A percentile compares a stretch with the other conserved stretches of the same genome.
Conservation (phyloP, 2,113 vertebrate species). For the Salvator merianae region DNA sequence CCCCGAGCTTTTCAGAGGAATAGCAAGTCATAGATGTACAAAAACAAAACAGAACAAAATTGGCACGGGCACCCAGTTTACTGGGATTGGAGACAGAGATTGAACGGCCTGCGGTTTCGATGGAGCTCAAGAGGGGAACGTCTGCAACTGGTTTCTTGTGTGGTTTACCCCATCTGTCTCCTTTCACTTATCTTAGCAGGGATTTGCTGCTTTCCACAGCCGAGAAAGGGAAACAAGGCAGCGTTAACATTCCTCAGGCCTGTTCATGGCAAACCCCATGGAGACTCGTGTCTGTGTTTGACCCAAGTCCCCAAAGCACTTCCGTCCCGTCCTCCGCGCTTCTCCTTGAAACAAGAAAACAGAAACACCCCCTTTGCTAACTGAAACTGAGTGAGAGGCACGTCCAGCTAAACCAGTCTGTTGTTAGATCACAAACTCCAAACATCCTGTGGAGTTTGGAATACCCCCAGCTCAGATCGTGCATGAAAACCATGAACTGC, state of each 20-base stretch:
- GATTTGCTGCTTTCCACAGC: too few relatives aligned
- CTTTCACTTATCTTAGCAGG: not conserved
- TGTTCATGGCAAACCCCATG: not conserved
- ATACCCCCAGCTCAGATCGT: not conserved
- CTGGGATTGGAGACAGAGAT: too few relatives aligned
- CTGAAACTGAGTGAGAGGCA: not conserved
- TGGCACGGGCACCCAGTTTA: too few relatives aligned
- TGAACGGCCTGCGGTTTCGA: too few relatives aligned
- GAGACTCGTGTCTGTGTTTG: not conserved
- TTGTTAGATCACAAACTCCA: not conserved
- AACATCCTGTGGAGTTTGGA: conserved; percentile 15
- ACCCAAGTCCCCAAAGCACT: not conserved
- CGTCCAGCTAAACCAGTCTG: not conserved
- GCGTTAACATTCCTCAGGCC: not conserved
- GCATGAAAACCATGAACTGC: not conserved
- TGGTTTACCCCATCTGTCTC: not conserved
- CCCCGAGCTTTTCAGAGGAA: too few relatives aligned
- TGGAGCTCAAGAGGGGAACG: too few relatives aligned
- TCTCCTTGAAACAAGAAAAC: not conserved
- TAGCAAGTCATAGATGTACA: too few relatives aligned
- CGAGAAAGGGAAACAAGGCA: not conserved
- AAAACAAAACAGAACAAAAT: too few relatives aligned
- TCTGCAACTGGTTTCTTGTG: not conserved
- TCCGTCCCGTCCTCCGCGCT: not conserved
- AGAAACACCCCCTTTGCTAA: not conserved